Percentiles rank a stretch among this genome's conserved stretches.
These are phyloP conservation scores for Helleia helle DNA, from an alignment of 2,888 invertebrate species.

Conservation along the genomic window DNA sequence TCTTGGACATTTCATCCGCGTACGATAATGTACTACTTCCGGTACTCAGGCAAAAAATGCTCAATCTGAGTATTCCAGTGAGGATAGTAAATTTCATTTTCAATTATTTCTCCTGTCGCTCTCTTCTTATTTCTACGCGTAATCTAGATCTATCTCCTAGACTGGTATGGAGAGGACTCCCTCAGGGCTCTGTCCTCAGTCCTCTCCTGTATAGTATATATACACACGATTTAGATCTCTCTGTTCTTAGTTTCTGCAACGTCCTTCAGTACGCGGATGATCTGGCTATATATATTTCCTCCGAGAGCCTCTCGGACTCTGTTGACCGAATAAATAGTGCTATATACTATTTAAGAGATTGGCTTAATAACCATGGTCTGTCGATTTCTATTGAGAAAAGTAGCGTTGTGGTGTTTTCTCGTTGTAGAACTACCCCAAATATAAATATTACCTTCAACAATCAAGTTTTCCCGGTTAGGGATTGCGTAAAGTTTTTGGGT, in stretches of 20 bases:
- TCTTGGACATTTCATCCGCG: no score
- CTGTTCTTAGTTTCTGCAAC: not conserved
- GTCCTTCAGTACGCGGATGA: not conserved
- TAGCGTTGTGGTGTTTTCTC: not conserved
- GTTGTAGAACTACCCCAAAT: not conserved
- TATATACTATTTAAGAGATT: no score
- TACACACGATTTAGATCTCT: not conserved
- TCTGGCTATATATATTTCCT: not conserved
- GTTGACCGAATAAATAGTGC: no score
- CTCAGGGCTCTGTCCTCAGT: no score
- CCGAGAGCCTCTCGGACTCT: no score
- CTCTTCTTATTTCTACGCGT: not conserved
- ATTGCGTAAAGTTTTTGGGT: not conserved
- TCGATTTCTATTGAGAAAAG: not conserved
- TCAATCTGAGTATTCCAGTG: no score
- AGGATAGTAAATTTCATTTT: constrained; percentile 19
- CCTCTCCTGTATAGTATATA: no score
- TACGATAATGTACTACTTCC: no score
- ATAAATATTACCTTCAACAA: not conserved
- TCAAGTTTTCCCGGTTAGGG: not conserved
- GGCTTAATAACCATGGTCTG: no score
- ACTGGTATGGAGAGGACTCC: not conserved
- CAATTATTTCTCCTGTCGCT: no score
- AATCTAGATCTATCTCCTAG: not conserved
- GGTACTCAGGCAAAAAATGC: no score